Evolutionary conservation across 2,113 vertebrate species (phyloP).

Genomic region (Tyto alba): DNA sequence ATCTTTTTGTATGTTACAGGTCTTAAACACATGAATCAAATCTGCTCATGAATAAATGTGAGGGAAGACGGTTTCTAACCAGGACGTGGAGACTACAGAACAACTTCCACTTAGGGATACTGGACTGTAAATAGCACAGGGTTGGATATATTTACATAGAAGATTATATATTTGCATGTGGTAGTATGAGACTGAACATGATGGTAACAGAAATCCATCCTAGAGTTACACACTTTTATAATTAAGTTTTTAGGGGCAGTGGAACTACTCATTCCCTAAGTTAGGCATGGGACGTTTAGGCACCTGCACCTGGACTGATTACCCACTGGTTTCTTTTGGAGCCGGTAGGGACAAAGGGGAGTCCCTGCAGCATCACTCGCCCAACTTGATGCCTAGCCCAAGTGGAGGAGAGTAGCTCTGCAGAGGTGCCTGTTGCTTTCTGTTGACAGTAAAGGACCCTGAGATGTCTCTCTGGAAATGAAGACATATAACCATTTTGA

Average conservation of each 20-base stretch:
- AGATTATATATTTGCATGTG: not conserved
- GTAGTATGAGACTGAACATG: not conserved
- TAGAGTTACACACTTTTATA: not conserved
- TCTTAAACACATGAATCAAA: not conserved
- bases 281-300: not conserved
- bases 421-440: not conserved
- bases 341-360: not conserved
- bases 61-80: not conserved
- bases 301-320: not conserved
- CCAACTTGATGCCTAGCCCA: not conserved
- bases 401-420: not conserved
- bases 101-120: not conserved
- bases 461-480: not conserved
- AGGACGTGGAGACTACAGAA: not conserved
- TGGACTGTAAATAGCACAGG: not conserved
- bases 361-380: not conserved
- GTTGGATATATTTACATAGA: not conserved
- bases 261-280: not conserved
- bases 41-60: not conserved
- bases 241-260: not conserved
- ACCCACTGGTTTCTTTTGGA: not conserved
- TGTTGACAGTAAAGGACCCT: not conserved
- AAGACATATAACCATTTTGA: not conserved
- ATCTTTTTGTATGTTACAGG: not conserved
- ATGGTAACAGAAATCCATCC: not conserved